These are phyloP conservation scores for Chaenocephalus aceratus DNA, from an alignment of 2,113 vertebrate species.

Conservation along the genomic window DNA sequence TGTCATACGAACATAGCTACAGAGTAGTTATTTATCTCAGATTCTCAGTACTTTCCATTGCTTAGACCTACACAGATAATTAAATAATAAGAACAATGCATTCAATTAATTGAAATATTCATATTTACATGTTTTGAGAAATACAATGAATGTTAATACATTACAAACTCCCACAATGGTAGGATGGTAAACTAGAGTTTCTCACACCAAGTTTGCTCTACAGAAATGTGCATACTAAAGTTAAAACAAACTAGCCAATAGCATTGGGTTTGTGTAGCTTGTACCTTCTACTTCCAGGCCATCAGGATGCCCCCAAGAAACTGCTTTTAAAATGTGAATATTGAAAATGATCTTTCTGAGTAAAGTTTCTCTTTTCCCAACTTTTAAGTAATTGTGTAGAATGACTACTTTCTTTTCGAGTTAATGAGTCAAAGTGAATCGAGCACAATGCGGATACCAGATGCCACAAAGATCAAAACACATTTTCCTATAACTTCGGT, in stretches of 20 bases:
- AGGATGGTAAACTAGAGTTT: not conserved
- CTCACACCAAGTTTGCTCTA: not conserved
- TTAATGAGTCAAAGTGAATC: constrained; percentile 13
- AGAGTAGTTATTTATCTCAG: not conserved
- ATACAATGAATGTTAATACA: constrained; percentile 4
- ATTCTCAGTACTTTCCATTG: not conserved
- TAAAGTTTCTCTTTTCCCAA: constrained; percentile 1
- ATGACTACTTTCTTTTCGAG: constrained; percentile 1
- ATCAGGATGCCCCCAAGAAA: not conserved
- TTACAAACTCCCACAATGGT: not conserved
- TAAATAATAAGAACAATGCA: not conserved
- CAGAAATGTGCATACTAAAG: constrained; percentile 3
- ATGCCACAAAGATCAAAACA: constrained; percentile 19
- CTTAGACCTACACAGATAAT: not conserved
- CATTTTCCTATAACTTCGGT: constrained; percentile 40
- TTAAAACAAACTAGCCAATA: not conserved
- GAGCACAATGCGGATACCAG: not conserved
- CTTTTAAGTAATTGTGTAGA: constrained; percentile 1
- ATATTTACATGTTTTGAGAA: not conserved
- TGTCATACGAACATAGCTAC: no score
- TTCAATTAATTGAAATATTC: not conserved
- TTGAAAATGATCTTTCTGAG: not conserved
- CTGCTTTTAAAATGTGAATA: not conserved
- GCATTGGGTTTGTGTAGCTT: not conserved
- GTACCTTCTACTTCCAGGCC: not conserved